Base-by-base conservation (phyloP, 2,113 vertebrate species). In the Nothobranchius furzeri region DNA sequence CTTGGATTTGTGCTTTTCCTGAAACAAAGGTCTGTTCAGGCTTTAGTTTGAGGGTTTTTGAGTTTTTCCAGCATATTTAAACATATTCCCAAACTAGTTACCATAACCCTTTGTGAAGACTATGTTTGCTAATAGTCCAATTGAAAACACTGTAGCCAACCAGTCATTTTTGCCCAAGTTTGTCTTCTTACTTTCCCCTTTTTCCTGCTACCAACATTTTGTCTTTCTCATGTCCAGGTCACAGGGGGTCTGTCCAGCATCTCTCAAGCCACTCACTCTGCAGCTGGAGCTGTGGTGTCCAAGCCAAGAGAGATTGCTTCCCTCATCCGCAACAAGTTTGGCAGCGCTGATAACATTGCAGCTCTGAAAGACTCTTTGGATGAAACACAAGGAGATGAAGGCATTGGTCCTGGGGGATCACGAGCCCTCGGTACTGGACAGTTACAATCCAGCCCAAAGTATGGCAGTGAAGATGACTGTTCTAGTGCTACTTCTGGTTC, bases 381-480 rank as follows among this genome's bases (percentile, higher is more conserved):
- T 69, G 96, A 98, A 85, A 89, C 92, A 7, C 95, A 95, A 72
- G 93, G 91, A 6, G 98, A 99, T 6, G 98, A 98, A 3, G 79
- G 83, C 2, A 68, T 89, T 0, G 64, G 80, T 14, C 59, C 81
- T 0, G 88, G 85, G 15, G 91, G 84, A 14, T 79, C 91, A 1
- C 95, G 95, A 85, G 63, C 88, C 74, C 88, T 96, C 56, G 94
- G 93, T n/a, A 83, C 94, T 49, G 93, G 94, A 49, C 94, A 95
- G 68, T 91, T 96, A 64, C 96, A 97, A 80, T 95, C 95, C 24
- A 98, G 96, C 82, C 96, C 95, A 65, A 98, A 96, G 81, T 98
- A 95, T 62, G 96, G 94, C 75, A 99, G 97, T 40, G 98, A 99
- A 69, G 98, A 99, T n/a, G 97, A 99, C 63, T 98, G 96, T 81